phyloP scores from a whole-genome alignment of 2,888 invertebrate species.

The Agonopterix subpropinquella region DNA sequence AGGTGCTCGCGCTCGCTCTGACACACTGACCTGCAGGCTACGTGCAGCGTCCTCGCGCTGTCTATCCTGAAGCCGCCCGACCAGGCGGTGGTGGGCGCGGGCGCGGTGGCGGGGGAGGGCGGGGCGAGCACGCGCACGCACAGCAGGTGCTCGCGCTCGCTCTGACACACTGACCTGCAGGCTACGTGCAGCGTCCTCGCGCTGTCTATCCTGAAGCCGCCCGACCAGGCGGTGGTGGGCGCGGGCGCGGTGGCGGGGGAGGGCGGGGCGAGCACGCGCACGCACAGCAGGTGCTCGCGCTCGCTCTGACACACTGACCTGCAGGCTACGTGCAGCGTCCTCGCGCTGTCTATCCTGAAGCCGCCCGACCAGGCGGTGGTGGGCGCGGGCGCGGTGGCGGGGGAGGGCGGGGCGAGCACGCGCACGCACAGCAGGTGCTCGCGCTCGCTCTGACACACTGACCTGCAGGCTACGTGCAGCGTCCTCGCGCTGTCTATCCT shows the following conservation, averaged over 20 bases:
- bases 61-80: constrained; percentile 78
- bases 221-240: constrained; percentile 89
- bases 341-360: constrained; percentile 80
- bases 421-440: constrained; percentile 92
- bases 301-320: constrained; percentile 83
- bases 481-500: constrained; percentile 86
- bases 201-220: constrained; percentile 75
- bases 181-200: constrained; percentile 92
- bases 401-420: constrained; percentile 78
- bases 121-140: constrained; percentile 88
- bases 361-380: constrained; percentile 84
- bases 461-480: constrained; percentile 91
- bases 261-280: constrained; percentile 82
- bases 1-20: constrained; percentile 94
- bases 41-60: constrained; percentile 87
- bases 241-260: constrained; percentile 77
- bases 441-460: constrained; percentile 81
- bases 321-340: constrained; percentile 92
- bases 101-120: constrained; percentile 76
- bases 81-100: constrained; percentile 87
- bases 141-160: constrained; percentile 92
- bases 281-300: constrained; percentile 91
- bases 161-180: constrained; percentile 80
- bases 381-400: constrained; percentile 80
- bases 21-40: constrained; percentile 82